Base-by-base conservation (phyloP, 2,888 invertebrate species). In the Drosophila atripex region DNA sequence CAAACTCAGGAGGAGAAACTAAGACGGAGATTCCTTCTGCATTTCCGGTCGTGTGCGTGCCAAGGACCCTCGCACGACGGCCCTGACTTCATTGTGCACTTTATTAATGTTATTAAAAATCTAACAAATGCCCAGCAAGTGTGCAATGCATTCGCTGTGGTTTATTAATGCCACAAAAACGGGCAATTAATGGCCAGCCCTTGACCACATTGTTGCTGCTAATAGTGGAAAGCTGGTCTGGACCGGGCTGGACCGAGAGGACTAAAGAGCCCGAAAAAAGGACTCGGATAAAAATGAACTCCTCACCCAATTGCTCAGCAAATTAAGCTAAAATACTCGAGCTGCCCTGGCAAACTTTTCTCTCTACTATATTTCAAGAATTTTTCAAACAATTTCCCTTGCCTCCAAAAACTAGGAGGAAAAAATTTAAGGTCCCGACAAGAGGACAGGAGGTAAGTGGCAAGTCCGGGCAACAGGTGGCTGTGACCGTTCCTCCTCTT, bases 91-190 rank as follows among this genome's bases (percentile, higher is more conserved):
- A 80, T 75, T 79, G 84, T 86, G 86, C 88, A 86, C 75, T 86
- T 86, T 86, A 85, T 87, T 87, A 88, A 85, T 86, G 86, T 85
- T 88, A 78, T 86, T 88, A 88, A 86, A 88, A 82, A 74, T 80
- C 88, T 79, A 88, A 86, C 89, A 82, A 88, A 88, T 86, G 79
- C 66, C 9, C 32, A 41, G 45, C 54, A 59, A 52, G 56, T 68
- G 70, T 38, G 59, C 71, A 38, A 28, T 46, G 64, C 64, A 64
- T 55, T 69, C 64, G 23, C 70, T 55, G 69, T 28, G 45, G 69
- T 64, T 64, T 64, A 64, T 64, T 64, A 64, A 68, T 64, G 64
- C 64, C 64, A 64, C 64, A 69, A 64, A 64, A 64, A 69, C n/a
- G 30, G 14, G 45, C 64, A 64, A 69, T 55, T 64, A 46, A 69